Evolutionary conservation across 1,140 invertebrate species (phyloP), one percentile per base, ranked within the genome.

Genomic region (Asobara japonica): DNA sequence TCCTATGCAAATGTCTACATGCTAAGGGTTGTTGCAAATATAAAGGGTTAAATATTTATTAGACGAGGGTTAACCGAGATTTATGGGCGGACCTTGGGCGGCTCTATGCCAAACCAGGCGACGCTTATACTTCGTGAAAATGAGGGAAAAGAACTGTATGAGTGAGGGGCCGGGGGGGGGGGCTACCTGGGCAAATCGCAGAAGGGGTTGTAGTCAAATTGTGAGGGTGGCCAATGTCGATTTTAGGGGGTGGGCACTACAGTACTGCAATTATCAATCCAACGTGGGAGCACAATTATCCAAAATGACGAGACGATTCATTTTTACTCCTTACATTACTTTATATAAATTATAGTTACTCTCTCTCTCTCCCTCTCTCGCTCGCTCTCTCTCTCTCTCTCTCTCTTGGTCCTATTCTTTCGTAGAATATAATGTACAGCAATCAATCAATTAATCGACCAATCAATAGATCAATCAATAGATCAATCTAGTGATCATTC

Each of bases 1-100:
- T 87, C 88, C 87, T 88, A 89, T 89, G 88, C 88, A 89, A 89
- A 89, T 89, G 80, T 82, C 73, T 84, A 87, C 86, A 86, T 78
- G 86, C 82, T 84, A 86, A 86, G 85, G 86, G 84, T 84, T 86
- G 84, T 86, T 86, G 86, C 82, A 87, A 87, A 87, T 86, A 86
- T 87, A 88, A 88, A 87, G 86, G 86, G 86, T 87, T 88, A 87
- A 88, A 87, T 87, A 87, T 87, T 86, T 88, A 87, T 88, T 87
- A 87, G 85, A 79, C 73, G 80, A 82, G 84, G 82, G 83, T 87
- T 83, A 86, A 84, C 83, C 81, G 82, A 86, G 86, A 87, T 87
- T 87, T 88, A 87, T 85, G 79, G 77, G 20, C 77, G 76, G 45
- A 38, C 76, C 71, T 75, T 76, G 31, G 27, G 69, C 72, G 56